Evolutionary conservation across 2,888 invertebrate genomes (phyloP).

Genomic region (Pinctada fucata): DNA sequence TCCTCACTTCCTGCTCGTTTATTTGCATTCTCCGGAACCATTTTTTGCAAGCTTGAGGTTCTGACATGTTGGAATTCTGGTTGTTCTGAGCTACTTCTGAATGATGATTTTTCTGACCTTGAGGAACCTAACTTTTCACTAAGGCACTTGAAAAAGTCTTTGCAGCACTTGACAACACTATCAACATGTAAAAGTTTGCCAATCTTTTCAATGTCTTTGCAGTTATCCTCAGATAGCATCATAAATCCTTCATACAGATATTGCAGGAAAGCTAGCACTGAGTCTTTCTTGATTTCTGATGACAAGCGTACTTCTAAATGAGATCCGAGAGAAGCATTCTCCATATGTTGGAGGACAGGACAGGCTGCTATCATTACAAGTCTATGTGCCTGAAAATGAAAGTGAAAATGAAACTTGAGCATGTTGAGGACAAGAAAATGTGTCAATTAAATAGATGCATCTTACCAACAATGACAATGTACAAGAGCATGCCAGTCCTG

Average conservation of each 20-base stretch:
- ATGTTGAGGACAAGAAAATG: too few species aligned
- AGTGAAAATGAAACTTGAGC: too few species aligned
- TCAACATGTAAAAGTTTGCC: conserved; percentile 42
- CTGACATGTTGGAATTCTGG: conserved; percentile 40
- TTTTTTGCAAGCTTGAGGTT: conserved; percentile 27
- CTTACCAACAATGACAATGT: too few species aligned
- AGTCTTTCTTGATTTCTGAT: conserved; percentile 37
- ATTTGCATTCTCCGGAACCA: not conserved
- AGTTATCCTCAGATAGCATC: conserved; percentile 45
- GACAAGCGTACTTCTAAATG: conserved; percentile 40
- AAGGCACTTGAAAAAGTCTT: conserved; percentile 38
- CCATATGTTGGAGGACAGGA: conserved; percentile 45
- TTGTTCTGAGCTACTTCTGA: conserved; percentile 32
- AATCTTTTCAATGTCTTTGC: conserved; percentile 39
- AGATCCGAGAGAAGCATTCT: conserved; percentile 34
- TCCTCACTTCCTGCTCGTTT: not conserved
- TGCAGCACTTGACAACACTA: conserved; percentile 42
- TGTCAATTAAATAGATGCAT: too few species aligned
- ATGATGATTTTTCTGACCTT: not conserved
- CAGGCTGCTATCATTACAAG: conserved; percentile 44
- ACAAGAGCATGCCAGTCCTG: too few species aligned
- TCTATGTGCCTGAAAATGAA: conserved; percentile 39
- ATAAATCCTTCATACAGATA: conserved; percentile 46
- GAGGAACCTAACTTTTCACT: conserved; percentile 13
- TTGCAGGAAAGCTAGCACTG: conserved; percentile 40